phyloP scores from a whole-genome alignment of 2,888 invertebrate genomes.

The Diploptera punctata region DNA sequence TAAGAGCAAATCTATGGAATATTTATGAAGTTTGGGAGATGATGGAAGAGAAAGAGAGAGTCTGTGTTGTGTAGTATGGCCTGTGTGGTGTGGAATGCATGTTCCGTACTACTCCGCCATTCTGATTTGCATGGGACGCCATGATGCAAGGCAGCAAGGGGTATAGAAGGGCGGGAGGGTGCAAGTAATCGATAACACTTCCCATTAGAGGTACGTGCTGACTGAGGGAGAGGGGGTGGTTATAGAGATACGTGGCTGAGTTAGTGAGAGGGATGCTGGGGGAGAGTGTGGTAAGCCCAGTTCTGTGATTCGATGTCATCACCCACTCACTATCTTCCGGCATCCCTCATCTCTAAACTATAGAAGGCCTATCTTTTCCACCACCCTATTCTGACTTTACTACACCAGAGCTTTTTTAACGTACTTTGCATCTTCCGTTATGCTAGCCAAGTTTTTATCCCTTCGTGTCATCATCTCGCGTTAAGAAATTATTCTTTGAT shows the following conservation, averaged over 20 bases:
- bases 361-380: slow-evolving; percentile 5
- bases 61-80: neutral
- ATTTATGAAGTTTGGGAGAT: too few relatives aligned
- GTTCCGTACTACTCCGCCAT: slow-evolving; percentile 30
- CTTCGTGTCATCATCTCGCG: slow-evolving; percentile 11
- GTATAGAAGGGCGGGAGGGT: slow-evolving; percentile 22
- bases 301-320: slow-evolving; percentile 38
- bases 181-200: slow-evolving; percentile 37
- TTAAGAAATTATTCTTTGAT: slow-evolving; percentile 17
- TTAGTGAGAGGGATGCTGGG: neutral
- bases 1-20: too few relatives aligned
- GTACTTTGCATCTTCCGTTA: slow-evolving; percentile 14
- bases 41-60: neutral
- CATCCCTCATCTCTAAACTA: slow-evolving; percentile 26
- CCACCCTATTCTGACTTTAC: neutral
- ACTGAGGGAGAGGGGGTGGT: slow-evolving; percentile 22
- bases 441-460: slow-evolving; percentile 24
- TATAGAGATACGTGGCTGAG: slow-evolving; percentile 26
- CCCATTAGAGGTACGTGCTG: slow-evolving; percentile 34
- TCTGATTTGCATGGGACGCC: slow-evolving; percentile 40
- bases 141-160: slow-evolving; percentile 33
- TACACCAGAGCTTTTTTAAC: neutral
- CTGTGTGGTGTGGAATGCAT: neutral
- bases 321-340: slow-evolving; percentile 34
- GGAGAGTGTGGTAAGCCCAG: slow-evolving; percentile 33